Conservation (phyloP, 1,140 invertebrate genomes). For the Sycobia sp. region DNA sequence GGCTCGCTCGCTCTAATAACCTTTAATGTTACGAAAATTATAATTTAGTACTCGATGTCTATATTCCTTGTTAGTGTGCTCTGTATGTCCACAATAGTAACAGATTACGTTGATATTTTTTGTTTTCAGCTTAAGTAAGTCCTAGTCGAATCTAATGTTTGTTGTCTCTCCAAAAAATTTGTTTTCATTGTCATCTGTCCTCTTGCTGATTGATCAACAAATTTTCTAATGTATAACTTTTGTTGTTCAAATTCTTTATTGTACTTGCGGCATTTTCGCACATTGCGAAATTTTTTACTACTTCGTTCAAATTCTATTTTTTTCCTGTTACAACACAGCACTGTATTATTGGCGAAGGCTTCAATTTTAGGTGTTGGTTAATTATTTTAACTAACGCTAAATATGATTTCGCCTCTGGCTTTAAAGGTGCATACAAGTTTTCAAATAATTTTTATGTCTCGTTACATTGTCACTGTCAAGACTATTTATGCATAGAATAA, state of each 20-base stretch:
- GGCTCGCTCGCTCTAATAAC: background rate
- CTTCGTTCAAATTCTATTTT: slow-evolving; percentile 13
- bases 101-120: background rate
- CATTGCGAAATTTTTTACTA: slow-evolving; percentile 25
- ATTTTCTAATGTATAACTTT: background rate
- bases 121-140: background rate
- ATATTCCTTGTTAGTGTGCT: background rate
- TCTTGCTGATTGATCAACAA: background rate
- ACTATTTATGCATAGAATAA: too few species aligned
- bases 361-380: background rate
- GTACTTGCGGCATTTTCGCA: slow-evolving; percentile 19
- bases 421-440: background rate
- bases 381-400: background rate
- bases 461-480: too few species aligned
- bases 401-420: background rate
- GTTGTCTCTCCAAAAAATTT: background rate
- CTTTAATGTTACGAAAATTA: background rate
- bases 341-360: slow-evolving; percentile 11
- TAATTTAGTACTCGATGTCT: background rate
- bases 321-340: slow-evolving; percentile 21
- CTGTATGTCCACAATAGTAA: background rate
- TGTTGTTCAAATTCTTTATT: background rate
- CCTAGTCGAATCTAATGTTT: background rate
- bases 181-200: background rate
- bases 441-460: background rate